Percentiles rank a stretch among this genome's conserved stretches.
phyloP scores from a whole-genome alignment of 2,888 invertebrate species.

The Rhimphoctona megacephalus region DNA sequence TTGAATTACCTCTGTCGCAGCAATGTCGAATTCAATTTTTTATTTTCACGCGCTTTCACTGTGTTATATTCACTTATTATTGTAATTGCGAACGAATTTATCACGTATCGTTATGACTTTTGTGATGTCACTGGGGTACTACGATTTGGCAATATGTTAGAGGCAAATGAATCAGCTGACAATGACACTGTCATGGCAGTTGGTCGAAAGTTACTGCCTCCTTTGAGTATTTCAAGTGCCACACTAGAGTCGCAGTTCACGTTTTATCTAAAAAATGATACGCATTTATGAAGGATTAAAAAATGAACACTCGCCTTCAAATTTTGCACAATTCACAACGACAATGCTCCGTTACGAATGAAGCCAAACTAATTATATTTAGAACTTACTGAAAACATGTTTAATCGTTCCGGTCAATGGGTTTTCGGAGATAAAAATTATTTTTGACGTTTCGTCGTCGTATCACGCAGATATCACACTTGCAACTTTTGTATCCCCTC shows the following conservation, averaged over 20 bases:
- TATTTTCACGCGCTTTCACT: constrained; percentile 41
- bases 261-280: constrained; percentile 16
- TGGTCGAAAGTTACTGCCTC: constrained; percentile 40
- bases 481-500: constrained; percentile 5
- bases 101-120: constrained; percentile 38
- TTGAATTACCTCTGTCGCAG: constrained; percentile 40
- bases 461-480: constrained; percentile 16
- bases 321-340: neutral
- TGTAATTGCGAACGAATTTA: constrained; percentile 10
- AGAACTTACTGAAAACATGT: neutral
- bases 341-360: neutral
- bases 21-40: constrained; percentile 6
- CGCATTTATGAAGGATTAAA: constrained; percentile 8
- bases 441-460: constrained; percentile 58
- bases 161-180: constrained; percentile 75
- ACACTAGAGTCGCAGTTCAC: neutral
- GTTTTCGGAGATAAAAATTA: constrained; percentile 29
- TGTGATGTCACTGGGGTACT: constrained; percentile 24
- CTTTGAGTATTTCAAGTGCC: constrained; percentile 3
- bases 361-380: neutral
- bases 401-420: neutral
- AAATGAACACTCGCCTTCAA: neutral
- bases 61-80: constrained; percentile 20
- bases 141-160: constrained; percentile 19
- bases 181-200: constrained; percentile 70